These are phyloP conservation scores for Myotis davidii DNA, from an alignment of 2,113 vertebrate species.

Conservation along the genomic window DNA sequence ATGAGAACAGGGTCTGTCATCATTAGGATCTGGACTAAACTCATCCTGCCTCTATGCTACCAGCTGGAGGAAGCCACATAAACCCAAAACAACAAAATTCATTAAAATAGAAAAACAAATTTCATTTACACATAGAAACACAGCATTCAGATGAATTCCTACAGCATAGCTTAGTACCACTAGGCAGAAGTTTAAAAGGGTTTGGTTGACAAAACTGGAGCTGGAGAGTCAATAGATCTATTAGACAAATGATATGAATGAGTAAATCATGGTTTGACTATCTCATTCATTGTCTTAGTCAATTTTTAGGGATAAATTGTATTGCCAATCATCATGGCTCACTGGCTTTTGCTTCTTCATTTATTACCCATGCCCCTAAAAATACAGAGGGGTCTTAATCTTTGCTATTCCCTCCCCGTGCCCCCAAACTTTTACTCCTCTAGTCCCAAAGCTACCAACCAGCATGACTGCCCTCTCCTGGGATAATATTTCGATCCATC, in stretches of 20 bases:
- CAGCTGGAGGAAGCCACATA: neutral
- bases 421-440: neutral
- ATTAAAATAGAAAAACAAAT: slow-evolving; percentile 7
- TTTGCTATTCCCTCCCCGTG: neutral
- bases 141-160: neutral
- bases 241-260: neutral
- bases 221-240: neutral
- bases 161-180: neutral
- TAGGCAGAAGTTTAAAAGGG: neutral
- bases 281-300: neutral
- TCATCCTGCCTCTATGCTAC: neutral
- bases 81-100: neutral
- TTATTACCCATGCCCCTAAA: neutral
- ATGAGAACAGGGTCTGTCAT: slow-evolving; percentile 63
- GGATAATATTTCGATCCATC: neutral
- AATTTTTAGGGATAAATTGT: neutral
- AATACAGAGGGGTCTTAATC: neutral
- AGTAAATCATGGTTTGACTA: neutral
- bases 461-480: rapidly evolving
- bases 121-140: neutral
- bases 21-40: neutral
- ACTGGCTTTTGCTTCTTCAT: neutral
- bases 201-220: neutral
- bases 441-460: neutral
- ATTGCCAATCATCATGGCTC: neutral